These are phyloP conservation scores for Hippoglossus hippoglossus DNA, from an alignment of 2,797 vertebrate species.

Conservation along the genomic window DNA sequence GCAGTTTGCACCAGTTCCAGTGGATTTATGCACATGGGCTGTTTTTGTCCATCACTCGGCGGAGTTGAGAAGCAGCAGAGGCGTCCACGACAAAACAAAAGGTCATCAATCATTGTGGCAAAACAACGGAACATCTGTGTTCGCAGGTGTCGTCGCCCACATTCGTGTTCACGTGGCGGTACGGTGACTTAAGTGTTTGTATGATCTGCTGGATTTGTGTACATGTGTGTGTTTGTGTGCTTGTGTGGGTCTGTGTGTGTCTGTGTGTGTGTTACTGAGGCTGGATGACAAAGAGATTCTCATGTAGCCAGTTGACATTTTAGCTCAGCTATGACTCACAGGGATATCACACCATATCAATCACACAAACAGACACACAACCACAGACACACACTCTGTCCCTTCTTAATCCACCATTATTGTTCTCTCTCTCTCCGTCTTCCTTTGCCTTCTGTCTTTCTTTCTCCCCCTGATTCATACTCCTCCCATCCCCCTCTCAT, in stretches of 20 bases:
- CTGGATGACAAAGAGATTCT: slow-evolving; percentile 79
- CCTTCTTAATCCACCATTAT: slow-evolving; percentile 80
- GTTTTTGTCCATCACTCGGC: slow-evolving; percentile 55
- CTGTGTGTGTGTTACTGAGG: slow-evolving; percentile 53
- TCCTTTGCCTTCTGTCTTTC: slow-evolving; percentile 67
- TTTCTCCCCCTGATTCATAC: slow-evolving; percentile 79
- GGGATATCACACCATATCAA: slow-evolving; percentile 76
- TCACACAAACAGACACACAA: slow-evolving; percentile 30
- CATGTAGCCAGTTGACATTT: slow-evolving; percentile 85
- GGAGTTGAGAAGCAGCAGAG: slow-evolving; percentile 59
- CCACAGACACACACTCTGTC: slow-evolving; percentile 48
- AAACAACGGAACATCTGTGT: slow-evolving; percentile 82
- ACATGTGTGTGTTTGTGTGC: neutral
- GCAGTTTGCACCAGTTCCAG: slow-evolving; percentile 54
- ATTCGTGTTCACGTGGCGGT: slow-evolving; percentile 58
- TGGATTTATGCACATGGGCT: slow-evolving; percentile 53
- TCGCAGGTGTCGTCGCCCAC: slow-evolving; percentile 74
- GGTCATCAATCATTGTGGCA: slow-evolving; percentile 80
- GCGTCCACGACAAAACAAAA: slow-evolving; percentile 72
- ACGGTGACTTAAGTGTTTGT: neutral
- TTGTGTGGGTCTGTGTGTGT: slow-evolving; percentile 34
- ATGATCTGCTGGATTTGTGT: neutral
- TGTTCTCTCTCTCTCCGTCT: slow-evolving; percentile 68
- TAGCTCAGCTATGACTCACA: slow-evolving; percentile 84
- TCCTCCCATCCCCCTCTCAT: slow-evolving; percentile 81